Base-by-base conservation (phyloP, 2,888 invertebrate genomes). In the Conops quadrifasciatus region DNA sequence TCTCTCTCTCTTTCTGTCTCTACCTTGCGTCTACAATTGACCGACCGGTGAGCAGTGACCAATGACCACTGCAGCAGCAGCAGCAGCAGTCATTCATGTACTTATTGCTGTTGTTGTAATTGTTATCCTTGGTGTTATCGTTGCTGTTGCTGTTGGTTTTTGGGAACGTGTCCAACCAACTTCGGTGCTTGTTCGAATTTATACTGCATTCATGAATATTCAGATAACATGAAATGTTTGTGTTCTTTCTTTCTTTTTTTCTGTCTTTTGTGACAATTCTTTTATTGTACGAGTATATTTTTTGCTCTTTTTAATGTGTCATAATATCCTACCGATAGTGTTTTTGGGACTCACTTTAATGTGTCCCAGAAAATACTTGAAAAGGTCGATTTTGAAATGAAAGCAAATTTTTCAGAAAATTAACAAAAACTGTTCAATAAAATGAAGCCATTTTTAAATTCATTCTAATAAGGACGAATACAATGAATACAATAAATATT, bases 111-210 rank as follows among this genome's bases (percentile, higher is more conserved):
- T 9, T 53, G 53, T 53, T 53, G 49, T n/a, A n/a, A n/a, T 49
- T 49, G 49, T n/a, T n/a, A n/a, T n/a, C n/a, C 9, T 36, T 36
- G 36, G 4, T 36, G 36, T 36, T 36, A 36, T 36, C 36, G 9
- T 36, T 9, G 36, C 5, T 4, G 36, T 36, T 36, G 9, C 9
- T 21, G 53, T 53, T 53, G 53, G 21, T 53, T 53, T 53, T 21
- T 53, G 19, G 53, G 21, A 53, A 9, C 53, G 19, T 53, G 53
- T 21, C 53, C 53, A 53, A 21, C 53, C 53, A 21, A 21, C 21
- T n/a, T 21, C 53, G n/a, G 53, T 21, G 53, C 53, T 53, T 53
- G 53, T 21, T 53, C 53, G 53, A 53, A 53, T 53, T 53, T 53
- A n/a, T 53, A 53, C 53, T 53, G 53, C 53, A 53, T 53, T 53